Evolutionary conservation across 2,888 invertebrate genomes (phyloP), one percentile per base, ranked within the genome.

Genomic region (Epinotia brunnichana): DNA sequence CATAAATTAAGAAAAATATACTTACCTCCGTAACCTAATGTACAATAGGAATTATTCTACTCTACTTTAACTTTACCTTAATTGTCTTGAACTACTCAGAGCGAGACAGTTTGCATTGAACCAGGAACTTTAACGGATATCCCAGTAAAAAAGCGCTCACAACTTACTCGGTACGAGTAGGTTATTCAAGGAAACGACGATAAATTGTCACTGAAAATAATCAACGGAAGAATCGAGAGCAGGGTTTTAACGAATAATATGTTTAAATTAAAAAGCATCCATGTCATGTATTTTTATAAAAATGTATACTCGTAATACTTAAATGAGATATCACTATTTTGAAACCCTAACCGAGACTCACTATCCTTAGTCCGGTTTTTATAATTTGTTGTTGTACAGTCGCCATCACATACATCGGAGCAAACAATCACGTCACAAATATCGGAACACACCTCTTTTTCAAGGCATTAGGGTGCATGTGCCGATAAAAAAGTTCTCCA

Each of bases 71-170:
- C 48, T 21, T 29, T 24, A 24, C 11, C 54, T 17, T n/a, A 7
- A 63, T 11, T 29, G 24, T 39, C 35, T 19, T 29, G 56, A 67
- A 57, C 41, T 51, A 68, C 48, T 59, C 68, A 68, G 51, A 29
- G 68, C 44, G n/a, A 48, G 67, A 48, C 59, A 35, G 48, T 68
- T 67, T 51, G 68, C 29, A 59, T 21, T 29, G 59, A 67, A 57
- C 17, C 64, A 35, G 64, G 21, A 66, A 54, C 39, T 66, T n/a
- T 56, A 54, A 66, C 54, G 13, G 54, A 35, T 29, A 24, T 21
- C 44, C 44, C 24, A n/a, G 19, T 56, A 44, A 57, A 67, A 66
- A 67, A 56, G 41, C 24, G 66, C 66, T 56, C 44, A 66, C 54
- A 21, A 66, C 53, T 54, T 56, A 15, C 64, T 66, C 9, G 44